These are phyloP conservation scores for Acronicta aceris DNA, from an alignment of 2,888 invertebrate species.

Conservation along the genomic window DNA sequence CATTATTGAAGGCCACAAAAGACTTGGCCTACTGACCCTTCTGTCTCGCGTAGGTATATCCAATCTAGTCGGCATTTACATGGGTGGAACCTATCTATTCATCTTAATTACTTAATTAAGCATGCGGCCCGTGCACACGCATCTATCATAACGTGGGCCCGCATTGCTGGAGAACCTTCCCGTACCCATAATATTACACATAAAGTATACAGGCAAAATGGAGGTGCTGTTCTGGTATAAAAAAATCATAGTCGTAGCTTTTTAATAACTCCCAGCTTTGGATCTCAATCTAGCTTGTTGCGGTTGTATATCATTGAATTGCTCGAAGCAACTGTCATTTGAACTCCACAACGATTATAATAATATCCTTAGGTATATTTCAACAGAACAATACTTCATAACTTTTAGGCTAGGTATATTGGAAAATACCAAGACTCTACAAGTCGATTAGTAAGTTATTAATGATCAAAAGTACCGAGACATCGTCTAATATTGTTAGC, in stretches of 20 bases:
- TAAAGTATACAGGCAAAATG: neutral
- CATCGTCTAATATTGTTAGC: no score
- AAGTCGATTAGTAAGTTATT: no score
- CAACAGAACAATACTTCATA: no score
- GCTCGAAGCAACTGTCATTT: no score
- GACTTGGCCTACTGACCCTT: slow-evolving; percentile 13
- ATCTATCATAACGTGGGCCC: slow-evolving; percentile 49
- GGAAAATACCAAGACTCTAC: no score
- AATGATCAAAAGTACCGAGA: no score
- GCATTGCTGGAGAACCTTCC: slow-evolving; percentile 17
- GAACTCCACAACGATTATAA: no score
- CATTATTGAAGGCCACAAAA: neutral
- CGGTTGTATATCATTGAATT: no score
- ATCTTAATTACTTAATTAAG: slow-evolving; percentile 72
- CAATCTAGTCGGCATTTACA: slow-evolving; percentile 26
- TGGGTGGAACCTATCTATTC: slow-evolving; percentile 56
- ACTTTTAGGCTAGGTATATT: no score
- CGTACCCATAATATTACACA: slow-evolving; percentile 4
- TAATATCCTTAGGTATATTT: no score
- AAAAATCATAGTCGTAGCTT: neutral
- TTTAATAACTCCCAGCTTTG: no score
- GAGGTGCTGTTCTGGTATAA: neutral
- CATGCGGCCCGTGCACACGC: slow-evolving; percentile 58
- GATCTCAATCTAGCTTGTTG: no score
- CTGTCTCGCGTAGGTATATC: neutral